phyloP scores from a whole-genome alignment of 2,113 vertebrate genomes.

The Alethe diademata region DNA sequence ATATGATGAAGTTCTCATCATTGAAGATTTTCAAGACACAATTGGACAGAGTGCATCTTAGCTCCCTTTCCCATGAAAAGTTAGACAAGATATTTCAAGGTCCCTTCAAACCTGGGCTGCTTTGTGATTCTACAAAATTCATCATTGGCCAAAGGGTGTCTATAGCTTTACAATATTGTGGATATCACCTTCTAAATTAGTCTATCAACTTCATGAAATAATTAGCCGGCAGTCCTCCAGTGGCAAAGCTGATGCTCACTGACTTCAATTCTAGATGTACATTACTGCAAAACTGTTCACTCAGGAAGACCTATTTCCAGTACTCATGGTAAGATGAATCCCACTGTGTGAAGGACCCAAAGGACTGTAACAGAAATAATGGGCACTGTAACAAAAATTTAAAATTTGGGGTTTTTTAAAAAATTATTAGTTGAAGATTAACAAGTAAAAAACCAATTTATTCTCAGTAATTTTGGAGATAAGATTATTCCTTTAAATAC shows the following conservation, averaged over 20 bases:
- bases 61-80: not conserved
- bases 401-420: no score
- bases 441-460: not conserved
- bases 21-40: not conserved
- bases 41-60: not conserved
- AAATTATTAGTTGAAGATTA: not conserved
- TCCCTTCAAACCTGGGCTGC: not conserved
- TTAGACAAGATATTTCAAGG: not conserved
- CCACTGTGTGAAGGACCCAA: not conserved
- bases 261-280: not conserved
- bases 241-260: not conserved
- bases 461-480: not conserved
- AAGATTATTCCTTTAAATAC: not conserved
- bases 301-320: not conserved
- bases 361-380: not conserved
- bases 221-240: not conserved
- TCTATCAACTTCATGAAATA: not conserved
- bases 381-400: not conserved
- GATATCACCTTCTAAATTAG: not conserved
- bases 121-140: not conserved
- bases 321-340: not conserved
- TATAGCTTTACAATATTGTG: not conserved
- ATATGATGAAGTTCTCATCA: not conserved
- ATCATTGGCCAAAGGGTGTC: not conserved
- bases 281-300: not conserved